phyloP scores from a whole-genome alignment of 2,888 invertebrate species.

The Pinctada fucata region DNA sequence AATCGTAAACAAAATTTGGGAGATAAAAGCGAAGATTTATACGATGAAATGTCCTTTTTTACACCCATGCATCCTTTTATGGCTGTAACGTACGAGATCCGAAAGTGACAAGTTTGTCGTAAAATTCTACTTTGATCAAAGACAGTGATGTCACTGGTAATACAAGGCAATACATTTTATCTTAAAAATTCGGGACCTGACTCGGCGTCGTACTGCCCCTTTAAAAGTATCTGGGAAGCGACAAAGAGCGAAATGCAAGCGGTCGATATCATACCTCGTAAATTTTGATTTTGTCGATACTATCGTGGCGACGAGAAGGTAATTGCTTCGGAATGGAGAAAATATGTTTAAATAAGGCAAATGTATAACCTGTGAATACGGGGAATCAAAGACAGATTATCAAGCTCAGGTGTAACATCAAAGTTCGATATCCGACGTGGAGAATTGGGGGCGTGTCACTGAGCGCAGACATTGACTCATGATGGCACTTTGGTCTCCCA shows the following conservation, averaged over 20 bases:
- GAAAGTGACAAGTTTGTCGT: slow-evolving; percentile 2
- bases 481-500: no score
- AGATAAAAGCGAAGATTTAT: not conserved
- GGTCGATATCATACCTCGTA: slow-evolving; percentile 26
- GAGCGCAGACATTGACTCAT: no score
- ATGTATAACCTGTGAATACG: slow-evolving; percentile 29
- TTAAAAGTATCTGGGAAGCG: slow-evolving; percentile 20
- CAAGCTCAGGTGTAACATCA: slow-evolving; percentile 23
- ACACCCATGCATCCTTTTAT: slow-evolving; percentile 10
- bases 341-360: slow-evolving; percentile 34
- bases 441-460: no score
- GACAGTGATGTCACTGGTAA: not conserved
- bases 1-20: not conserved
- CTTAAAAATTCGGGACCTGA: slow-evolving; percentile 17
- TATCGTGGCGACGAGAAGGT: slow-evolving; percentile 27
- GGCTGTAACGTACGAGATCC: slow-evolving; percentile 3
- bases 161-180: slow-evolving; percentile 14
- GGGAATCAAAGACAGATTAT: slow-evolving; percentile 33
- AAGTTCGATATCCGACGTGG: not conserved
- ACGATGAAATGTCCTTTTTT: not conserved
- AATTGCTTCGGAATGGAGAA: slow-evolving; percentile 37
- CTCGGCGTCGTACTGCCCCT: slow-evolving; percentile 11
- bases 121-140: slow-evolving; percentile 11
- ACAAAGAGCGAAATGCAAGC: slow-evolving; percentile 23
- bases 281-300: slow-evolving; percentile 34